phyloP scores from a whole-genome alignment of 2,797 vertebrate species.

The Syngnathus acus region DNA sequence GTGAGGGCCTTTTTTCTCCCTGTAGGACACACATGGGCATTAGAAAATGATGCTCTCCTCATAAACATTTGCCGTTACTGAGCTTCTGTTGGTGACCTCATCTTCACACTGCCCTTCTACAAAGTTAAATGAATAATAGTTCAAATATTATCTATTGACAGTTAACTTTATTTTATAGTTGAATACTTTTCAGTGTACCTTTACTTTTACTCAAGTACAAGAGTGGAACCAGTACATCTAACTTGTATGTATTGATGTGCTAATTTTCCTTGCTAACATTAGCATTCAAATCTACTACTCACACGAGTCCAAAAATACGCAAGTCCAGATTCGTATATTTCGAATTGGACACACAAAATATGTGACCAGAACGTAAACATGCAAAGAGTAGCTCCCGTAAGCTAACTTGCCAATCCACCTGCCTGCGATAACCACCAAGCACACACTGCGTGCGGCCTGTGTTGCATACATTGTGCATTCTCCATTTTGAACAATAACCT shows the following conservation, averaged over 20 bases:
- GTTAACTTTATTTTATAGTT: not conserved
- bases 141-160: not conserved
- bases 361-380: too few species aligned
- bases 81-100: too few species aligned
- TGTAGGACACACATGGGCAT: conserved; percentile 36
- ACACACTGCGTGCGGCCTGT: conserved; percentile 62
- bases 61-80: too few species aligned
- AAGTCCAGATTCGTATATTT: too few species aligned
- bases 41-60: not conserved
- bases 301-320: conserved; percentile 24
- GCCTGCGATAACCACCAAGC: conserved; percentile 15
- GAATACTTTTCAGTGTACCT: not conserved
- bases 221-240: not conserved
- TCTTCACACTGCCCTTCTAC: too few species aligned
- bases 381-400: not conserved
- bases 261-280: conserved; percentile 41
- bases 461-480: conserved; percentile 66
- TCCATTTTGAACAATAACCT: conserved; percentile 89
- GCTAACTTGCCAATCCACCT: conserved; percentile 24
- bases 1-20: conserved; percentile 81
- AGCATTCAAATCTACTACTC: conserved; percentile 23
- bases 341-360: not conserved
- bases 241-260: conserved; percentile 10
- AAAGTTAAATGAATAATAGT: too few species aligned
- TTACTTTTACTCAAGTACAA: not conserved